phyloP scores from a whole-genome alignment of 2,797 vertebrate species.

The Taeniopygia guttata region DNA sequence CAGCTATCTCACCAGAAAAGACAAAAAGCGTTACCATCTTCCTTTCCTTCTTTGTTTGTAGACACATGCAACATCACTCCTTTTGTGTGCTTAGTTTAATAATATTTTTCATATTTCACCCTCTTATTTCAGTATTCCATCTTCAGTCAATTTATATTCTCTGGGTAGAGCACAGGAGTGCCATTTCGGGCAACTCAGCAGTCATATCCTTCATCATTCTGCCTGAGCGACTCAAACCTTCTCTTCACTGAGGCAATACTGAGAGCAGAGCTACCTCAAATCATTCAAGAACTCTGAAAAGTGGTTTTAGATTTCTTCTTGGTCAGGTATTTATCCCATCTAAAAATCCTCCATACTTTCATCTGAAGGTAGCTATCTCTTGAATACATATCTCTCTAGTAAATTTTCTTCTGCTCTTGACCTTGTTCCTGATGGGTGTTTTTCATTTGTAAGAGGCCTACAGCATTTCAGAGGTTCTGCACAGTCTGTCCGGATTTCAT shows the following conservation, averaged over 20 bases:
- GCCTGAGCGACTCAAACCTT: background rate
- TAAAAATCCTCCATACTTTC: background rate
- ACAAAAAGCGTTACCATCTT: background rate
- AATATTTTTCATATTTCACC: background rate
- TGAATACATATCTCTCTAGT: background rate
- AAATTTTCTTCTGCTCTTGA: background rate
- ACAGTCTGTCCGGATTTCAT: background rate
- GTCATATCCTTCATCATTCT: background rate
- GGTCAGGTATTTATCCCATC: background rate
- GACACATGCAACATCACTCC: background rate
- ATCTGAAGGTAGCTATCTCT: background rate
- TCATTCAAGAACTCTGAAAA: background rate
- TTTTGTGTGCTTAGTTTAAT: background rate
- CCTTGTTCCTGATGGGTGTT: background rate
- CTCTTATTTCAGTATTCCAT: background rate
- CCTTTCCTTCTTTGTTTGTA: background rate
- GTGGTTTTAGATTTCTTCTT: conserved; percentile 13
- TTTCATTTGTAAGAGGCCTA: background rate
- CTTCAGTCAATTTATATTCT: background rate
- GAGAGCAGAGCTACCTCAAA: background rate
- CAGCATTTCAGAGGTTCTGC: background rate
- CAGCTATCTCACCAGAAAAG: background rate
- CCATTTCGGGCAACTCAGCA: background rate
- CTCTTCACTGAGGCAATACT: background rate
- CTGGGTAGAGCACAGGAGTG: background rate